Evolutionary conservation across 2,797 vertebrate genomes (phyloP), one percentile per base, ranked within the genome.

Genomic region (Psittacula echo): DNA sequence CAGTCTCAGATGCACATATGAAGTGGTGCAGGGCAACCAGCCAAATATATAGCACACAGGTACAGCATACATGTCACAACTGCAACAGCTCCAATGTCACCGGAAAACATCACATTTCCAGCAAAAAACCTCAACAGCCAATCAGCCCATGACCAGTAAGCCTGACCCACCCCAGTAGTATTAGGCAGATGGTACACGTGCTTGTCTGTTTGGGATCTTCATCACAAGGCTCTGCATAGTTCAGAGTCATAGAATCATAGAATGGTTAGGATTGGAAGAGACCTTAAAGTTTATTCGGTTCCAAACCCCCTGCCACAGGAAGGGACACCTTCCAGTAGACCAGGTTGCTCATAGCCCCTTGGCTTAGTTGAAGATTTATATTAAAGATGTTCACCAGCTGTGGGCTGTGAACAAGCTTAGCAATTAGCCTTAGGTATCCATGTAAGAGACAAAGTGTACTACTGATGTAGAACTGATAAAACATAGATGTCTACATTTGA

Each of bases 151-250:
- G 34, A 71, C 11, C 56, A 61, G 37, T 48, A 79, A 70, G 8
- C 16, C 64, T 70, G 51, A 24, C 9, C 27, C 15, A 54, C 9
- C 13, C 23, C 27, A 75, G 32, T 50, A 75, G 9, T 20, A 15
- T 54, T 79, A 48, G 34, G 10, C 2, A 1, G 20, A 65, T 30
- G 50, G 17, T n/a, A 44, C 9, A 32, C 1, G 0, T 3, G 3
- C 13, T 41, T 20, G 9, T 42, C 5, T 24, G 21, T 45, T 62
- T 71, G 56, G 12, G 10, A 42, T 27, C 7, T 14, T 70, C 26
- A 37, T 29, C 10, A 26, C 32, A 71, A 62, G 54, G 37, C 17
- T 78, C 44, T 47, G 14, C 14, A 17, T 8, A 14, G n/a, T 60
- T 37, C n/a, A 60, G 26, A 51, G 23, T 37, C 56, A 34, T 17